phyloP scores from a whole-genome alignment of 2,797 vertebrate species.

The Enteromius viviparus region DNA sequence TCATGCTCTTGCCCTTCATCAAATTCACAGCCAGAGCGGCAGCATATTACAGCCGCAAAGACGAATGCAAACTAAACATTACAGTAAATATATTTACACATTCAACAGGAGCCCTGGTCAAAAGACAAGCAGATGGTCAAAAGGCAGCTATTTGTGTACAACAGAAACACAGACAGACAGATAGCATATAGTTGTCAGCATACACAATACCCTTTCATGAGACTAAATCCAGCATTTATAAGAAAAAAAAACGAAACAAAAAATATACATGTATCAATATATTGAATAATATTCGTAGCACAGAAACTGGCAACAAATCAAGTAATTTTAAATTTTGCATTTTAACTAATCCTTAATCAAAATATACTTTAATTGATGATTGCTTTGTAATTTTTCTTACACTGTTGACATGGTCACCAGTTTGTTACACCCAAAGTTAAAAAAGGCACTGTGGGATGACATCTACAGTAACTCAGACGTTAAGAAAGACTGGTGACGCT shows the following conservation, averaged over 20 bases:
- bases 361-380: not conserved
- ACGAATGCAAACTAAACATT: conserved; percentile 44
- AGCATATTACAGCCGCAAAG: conserved; percentile 7
- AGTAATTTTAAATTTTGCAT: not conserved
- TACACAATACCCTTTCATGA: conserved; percentile 9
- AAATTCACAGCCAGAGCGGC: not conserved
- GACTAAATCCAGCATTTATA: not conserved
- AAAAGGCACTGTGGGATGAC: conserved; percentile 37
- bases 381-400: not conserved
- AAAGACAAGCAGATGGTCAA: conserved; percentile 54
- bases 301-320: conserved; percentile 7
- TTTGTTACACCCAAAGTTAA: conserved; percentile 22
- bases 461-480: not conserved
- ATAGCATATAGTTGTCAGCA: conserved; percentile 18
- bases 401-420: not conserved
- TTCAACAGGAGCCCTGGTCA: conserved; percentile 58
- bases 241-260: not conserved
- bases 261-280: not conserved
- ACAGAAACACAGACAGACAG: conserved; percentile 27
- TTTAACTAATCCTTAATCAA: not conserved
- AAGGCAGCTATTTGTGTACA: conserved; percentile 40
- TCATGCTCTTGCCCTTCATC: conserved; percentile 8
- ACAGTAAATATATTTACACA: conserved; percentile 62
- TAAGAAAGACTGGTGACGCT: not conserved
- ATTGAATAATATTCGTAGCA: not conserved